These are phyloP conservation scores for Athene noctua DNA, from an alignment of 2,113 vertebrate species.

Conservation along the genomic window DNA sequence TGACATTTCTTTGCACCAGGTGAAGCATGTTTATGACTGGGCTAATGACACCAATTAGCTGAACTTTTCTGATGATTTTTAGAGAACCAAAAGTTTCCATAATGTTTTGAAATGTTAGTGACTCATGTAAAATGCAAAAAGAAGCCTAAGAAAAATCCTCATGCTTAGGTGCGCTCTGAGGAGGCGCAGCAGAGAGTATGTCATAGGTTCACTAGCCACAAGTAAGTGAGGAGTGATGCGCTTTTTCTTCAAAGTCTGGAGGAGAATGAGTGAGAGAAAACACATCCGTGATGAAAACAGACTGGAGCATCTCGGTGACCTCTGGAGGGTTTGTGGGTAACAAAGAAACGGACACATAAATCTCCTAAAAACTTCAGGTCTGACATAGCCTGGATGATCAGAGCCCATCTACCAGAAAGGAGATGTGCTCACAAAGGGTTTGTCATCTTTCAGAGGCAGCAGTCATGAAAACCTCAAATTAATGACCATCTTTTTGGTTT, in stretches of 20 bases:
- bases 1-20: conserved; percentile 37
- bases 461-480: not conserved
- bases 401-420: not conserved
- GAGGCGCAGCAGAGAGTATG: not conserved
- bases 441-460: not conserved
- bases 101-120: not conserved
- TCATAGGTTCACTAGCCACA: not conserved
- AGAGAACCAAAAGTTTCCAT: not conserved
- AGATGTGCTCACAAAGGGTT: not conserved
- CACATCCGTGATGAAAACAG: not conserved
- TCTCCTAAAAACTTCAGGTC: not conserved
- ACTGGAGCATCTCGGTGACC: not conserved
- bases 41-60: not conserved
- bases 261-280: not conserved
- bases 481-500: not conserved
- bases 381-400: not conserved
- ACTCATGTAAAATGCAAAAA: not conserved
- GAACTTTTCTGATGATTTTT: not conserved
- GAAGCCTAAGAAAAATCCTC: not conserved
- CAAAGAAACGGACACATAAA: not conserved
- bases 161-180: not conserved
- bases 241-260: not conserved
- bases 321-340: not conserved
- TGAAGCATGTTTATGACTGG: conserved; percentile 24
- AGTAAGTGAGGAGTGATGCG: not conserved